phyloP scores from a whole-genome alignment of 2,113 vertebrate genomes.

The Phaethon lepturus region DNA sequence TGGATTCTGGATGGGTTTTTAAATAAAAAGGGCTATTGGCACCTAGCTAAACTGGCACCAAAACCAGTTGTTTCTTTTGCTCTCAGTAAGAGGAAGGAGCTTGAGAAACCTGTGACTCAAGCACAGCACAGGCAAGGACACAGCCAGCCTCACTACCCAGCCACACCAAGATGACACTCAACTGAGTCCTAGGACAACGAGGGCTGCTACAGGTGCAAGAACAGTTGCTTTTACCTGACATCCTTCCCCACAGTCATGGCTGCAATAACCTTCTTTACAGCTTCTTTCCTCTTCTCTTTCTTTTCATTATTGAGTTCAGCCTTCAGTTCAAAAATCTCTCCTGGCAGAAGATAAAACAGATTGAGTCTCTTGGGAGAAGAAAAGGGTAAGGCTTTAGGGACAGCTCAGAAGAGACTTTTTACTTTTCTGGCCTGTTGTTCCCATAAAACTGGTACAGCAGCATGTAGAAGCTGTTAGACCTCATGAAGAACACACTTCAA shows the following conservation, averaged over 20 bases:
- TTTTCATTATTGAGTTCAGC: conserved; percentile 99
- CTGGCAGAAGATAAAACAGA: conserved; percentile 72
- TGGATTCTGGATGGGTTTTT: background rate
- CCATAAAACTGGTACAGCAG: background rate
- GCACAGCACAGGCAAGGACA: background rate
- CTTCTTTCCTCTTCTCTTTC: conserved; percentile 98
- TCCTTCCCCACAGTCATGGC: conserved; percentile 98
- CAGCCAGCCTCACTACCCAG: background rate
- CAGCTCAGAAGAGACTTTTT: background rate
- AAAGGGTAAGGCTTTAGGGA: background rate
- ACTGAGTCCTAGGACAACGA: background rate
- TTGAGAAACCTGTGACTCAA: background rate
- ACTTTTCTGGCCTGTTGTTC: background rate
- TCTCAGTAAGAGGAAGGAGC: background rate
- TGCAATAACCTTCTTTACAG: conserved; percentile 97
- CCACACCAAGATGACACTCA: fast-evolving
- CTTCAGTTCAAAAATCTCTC: conserved; percentile 98
- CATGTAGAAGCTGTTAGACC: background rate
- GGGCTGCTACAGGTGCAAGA: background rate
- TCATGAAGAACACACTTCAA: background rate
- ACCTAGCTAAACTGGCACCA: background rate
- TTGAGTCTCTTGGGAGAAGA: background rate
- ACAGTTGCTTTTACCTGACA: conserved; percentile 84
- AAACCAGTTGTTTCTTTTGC: background rate
- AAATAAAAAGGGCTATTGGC: background rate